A percentile compares a stretch with the other conserved stretches of the same genome.
Evolutionary conservation across 2,888 invertebrate species (phyloP).

Genomic region (Leucophora obtusa): DNA sequence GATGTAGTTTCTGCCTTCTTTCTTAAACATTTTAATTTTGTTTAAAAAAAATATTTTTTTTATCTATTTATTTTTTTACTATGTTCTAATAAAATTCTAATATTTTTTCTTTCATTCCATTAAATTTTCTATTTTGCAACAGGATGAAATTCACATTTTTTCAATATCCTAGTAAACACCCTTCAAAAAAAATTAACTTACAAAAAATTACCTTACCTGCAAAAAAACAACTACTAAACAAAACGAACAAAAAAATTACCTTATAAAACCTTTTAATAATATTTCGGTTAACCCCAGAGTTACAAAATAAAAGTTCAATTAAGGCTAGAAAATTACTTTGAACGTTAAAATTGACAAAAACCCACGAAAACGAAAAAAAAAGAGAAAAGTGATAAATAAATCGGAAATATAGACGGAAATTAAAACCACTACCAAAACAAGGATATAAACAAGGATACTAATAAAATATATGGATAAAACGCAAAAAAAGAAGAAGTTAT

Average conservation of each 20-base stretch:
- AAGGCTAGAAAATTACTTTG: constrained; percentile 65
- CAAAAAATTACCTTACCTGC: background rate
- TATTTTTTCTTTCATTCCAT: background rate
- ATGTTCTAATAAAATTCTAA: too few relatives aligned
- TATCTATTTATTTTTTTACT: too few relatives aligned
- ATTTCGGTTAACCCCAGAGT: constrained; percentile 60
- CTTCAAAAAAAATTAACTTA: constrained; percentile 15
- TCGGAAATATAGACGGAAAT: constrained; percentile 77
- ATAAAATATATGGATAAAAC: constrained; percentile 17
- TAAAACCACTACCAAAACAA: constrained; percentile 69
- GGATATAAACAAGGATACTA: constrained; percentile 41
- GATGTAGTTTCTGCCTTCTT: too few relatives aligned
- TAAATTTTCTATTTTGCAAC: background rate
- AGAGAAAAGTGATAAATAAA: constrained; percentile 65
- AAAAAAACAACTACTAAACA: constrained; percentile 12
- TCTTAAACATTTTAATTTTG: too few relatives aligned
- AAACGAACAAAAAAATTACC: too few relatives aligned
- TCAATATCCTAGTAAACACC: constrained; percentile 40
- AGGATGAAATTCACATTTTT: constrained; percentile 1
- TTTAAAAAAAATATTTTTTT: too few relatives aligned
- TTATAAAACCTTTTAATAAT: constrained; percentile 22
- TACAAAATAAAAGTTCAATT: constrained; percentile 57
- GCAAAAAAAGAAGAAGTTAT: constrained; percentile 25
- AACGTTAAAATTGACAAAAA: constrained; percentile 6
- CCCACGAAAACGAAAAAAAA: constrained; percentile 38